These are phyloP conservation scores for Megathymus violae DNA, from an alignment of 1,140 invertebrate genomes.

Conservation along the genomic window DNA sequence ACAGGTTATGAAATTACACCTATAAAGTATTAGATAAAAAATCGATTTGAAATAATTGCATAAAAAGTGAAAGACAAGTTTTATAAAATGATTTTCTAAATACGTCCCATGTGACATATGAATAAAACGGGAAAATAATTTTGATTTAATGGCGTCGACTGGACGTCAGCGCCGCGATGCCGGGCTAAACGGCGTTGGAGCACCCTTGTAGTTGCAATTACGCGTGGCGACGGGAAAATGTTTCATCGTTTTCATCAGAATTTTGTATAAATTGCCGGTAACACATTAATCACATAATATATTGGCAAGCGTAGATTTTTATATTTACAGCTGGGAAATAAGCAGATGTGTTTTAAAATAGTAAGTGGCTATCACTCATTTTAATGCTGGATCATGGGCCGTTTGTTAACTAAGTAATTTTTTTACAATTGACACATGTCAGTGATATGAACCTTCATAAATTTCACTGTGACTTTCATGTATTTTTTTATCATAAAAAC, in stretches of 20 bases:
- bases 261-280: neutral
- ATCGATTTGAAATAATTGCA: neutral
- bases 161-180: slow-evolving; percentile 64
- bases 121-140: slow-evolving; percentile 60
- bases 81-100: slow-evolving; percentile 11
- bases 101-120: slow-evolving; percentile 40
- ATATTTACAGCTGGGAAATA: too few relatives aligned
- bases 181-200: slow-evolving; percentile 73
- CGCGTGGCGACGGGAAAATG: slow-evolving; percentile 49
- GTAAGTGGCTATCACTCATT: too few relatives aligned
- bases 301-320: too few relatives aligned
- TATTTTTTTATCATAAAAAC: too few relatives aligned
- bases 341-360: too few relatives aligned
- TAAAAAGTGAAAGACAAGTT: slow-evolving; percentile 1
- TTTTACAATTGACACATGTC: too few relatives aligned
- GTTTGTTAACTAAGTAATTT: too few relatives aligned
- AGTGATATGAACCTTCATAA: too few relatives aligned
- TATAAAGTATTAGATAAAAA: neutral
- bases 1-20: neutral
- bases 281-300: neutral
- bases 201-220: slow-evolving; percentile 76
- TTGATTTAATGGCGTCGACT: slow-evolving; percentile 62
- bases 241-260: slow-evolving; percentile 46
- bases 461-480: too few relatives aligned
- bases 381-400: too few relatives aligned